Conservation (phyloP, 2,888 invertebrate genomes). For the Cheilosia vulpina region DNA sequence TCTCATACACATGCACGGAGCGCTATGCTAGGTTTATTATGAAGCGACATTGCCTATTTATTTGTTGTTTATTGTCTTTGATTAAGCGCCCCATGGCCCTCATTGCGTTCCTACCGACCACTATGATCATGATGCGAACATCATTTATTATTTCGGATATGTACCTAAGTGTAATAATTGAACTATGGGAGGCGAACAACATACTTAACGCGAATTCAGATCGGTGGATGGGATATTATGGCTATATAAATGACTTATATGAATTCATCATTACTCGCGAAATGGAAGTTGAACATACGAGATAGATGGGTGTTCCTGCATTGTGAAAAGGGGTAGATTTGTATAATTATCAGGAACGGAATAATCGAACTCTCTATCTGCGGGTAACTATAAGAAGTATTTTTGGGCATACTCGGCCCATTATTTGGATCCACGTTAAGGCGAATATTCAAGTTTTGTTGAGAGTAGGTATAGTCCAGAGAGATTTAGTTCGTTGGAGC, state of each 20-base stretch:
- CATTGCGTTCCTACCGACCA: slow-evolving; percentile 39
- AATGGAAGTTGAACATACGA: background rate
- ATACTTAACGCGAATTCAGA: slow-evolving; percentile 34
- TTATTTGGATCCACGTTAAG: background rate
- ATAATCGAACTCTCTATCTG: background rate
- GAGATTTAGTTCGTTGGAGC: no score
- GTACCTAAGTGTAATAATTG: slow-evolving; percentile 43
- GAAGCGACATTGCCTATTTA: slow-evolving; percentile 31
- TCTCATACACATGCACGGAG: slow-evolving; percentile 8
- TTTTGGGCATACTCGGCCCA: background rate
- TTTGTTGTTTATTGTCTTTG: slow-evolving; percentile 51
- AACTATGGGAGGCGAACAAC: slow-evolving; percentile 30
- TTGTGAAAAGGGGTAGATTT: slow-evolving; percentile 35
- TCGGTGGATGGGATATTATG: slow-evolving; percentile 10
- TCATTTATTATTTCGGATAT: slow-evolving; percentile 28
- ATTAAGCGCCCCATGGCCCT: slow-evolving; percentile 56
- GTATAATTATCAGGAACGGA: slow-evolving; percentile 8
- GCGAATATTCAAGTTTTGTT: no score
- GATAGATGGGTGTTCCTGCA: no score
- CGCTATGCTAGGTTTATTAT: no score
- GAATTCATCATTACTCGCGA: slow-evolving; percentile 27
- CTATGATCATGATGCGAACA: slow-evolving; percentile 51
- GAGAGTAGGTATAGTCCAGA: no score
- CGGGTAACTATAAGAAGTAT: background rate
- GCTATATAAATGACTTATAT: slow-evolving; percentile 1